These are phyloP conservation scores for Pipistrellus pipistrellus DNA, from an alignment of 2,797 vertebrate species.

Conservation along the genomic window DNA sequence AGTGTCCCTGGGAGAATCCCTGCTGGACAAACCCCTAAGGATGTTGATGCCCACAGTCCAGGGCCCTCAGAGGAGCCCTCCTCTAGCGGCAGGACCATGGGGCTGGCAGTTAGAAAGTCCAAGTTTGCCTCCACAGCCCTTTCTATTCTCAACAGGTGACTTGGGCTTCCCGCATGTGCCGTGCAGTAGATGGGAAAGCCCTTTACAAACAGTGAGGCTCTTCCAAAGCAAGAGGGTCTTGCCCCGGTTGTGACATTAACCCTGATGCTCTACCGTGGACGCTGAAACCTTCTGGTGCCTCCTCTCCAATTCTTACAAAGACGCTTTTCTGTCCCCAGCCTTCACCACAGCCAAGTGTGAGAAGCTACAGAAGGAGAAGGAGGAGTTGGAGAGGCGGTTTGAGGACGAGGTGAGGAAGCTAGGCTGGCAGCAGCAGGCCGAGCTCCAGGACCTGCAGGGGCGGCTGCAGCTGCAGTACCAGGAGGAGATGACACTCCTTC, in stretches of 20 bases:
- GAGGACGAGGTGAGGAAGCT: conserved; percentile 92
- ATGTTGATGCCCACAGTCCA: not conserved
- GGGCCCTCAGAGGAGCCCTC: not conserved
- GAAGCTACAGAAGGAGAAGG: conserved; percentile 95
- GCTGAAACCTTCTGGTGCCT: accelerated
- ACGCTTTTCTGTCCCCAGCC: conserved; percentile 84
- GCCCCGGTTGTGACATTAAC: accelerated
- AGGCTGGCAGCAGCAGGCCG: conserved; percentile 91
- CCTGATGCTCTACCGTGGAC: accelerated
- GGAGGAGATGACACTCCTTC: conserved; percentile 88
- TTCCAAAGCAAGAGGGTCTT: not conserved
- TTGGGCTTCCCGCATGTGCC: not conserved
- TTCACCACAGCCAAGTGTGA: conserved; percentile 93
- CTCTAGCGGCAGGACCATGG: accelerated
- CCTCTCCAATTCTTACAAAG: not conserved
- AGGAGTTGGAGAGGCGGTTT: conserved; percentile 92
- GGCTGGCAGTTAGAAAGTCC: not conserved
- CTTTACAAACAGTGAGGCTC: not conserved
- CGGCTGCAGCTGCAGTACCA: conserved; percentile 90
- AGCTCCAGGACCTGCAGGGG: conserved; percentile 92
- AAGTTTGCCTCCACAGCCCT: not conserved
- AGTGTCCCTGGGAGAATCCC: not conserved
- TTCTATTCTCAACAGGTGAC: accelerated
- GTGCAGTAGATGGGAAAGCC: accelerated
- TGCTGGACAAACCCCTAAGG: accelerated